Evolutionary conservation across 1,140 invertebrate species (phyloP).

Genomic region (Drosophila kikkawai): DNA sequence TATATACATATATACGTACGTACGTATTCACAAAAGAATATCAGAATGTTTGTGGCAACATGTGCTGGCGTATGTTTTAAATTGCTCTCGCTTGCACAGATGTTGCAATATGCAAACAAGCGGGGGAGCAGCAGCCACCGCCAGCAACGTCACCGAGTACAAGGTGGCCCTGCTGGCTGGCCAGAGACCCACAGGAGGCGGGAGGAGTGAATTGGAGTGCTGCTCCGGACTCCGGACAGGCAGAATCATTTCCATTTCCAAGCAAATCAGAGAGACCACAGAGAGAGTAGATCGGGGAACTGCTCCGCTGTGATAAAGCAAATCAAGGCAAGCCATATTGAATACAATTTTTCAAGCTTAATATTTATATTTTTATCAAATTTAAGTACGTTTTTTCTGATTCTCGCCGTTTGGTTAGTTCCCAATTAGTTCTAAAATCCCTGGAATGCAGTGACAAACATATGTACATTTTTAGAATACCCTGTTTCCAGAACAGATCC

Average conservation of each 20-base stretch:
- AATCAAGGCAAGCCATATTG: too few species aligned
- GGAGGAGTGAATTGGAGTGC: neutral
- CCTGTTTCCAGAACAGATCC: neutral
- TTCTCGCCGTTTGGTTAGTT: too few species aligned
- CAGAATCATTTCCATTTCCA: conserved; percentile 33
- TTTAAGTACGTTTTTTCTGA: too few species aligned
- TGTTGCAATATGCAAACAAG: conserved; percentile 81
- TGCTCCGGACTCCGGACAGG: conserved; percentile 13
- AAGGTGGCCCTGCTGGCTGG: conserved; percentile 48
- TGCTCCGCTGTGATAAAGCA: conserved; percentile 38
- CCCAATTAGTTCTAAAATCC: too few species aligned
- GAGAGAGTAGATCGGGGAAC: conserved; percentile 7
- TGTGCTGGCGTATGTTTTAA: conserved; percentile 71
- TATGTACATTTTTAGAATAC: too few species aligned
- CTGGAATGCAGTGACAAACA: too few species aligned
- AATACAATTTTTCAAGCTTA: too few species aligned
- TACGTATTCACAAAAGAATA: conserved; percentile 3
- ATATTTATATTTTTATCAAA: too few species aligned
- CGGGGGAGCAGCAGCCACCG: conserved; percentile 56
- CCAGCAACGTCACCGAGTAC: conserved; percentile 22
- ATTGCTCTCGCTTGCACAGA: conserved; percentile 77
- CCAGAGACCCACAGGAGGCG: neutral
- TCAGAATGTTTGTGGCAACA: conserved; percentile 36
- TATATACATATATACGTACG: conserved; percentile 16
- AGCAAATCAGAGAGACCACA: conserved; percentile 8